Evolutionary conservation across 2,113 vertebrate genomes (phyloP).

Genomic region (Canis aureus): DNA sequence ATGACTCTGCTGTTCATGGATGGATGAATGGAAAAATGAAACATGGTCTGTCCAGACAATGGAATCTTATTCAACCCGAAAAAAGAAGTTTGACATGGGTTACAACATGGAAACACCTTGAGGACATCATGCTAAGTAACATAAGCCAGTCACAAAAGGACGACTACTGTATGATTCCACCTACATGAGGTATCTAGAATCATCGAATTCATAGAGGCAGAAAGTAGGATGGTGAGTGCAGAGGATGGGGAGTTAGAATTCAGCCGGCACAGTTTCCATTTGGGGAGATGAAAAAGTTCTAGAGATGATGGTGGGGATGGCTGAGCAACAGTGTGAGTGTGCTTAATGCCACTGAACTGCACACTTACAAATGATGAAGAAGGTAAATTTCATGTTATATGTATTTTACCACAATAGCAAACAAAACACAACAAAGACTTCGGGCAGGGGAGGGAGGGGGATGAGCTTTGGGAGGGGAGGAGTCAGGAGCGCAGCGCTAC

Average conservation of each 20-base stretch:
- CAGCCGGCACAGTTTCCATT: not conserved
- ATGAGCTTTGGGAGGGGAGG: no score
- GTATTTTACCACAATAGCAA: no score
- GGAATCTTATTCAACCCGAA: not conserved
- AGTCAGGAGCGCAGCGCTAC: not conserved
- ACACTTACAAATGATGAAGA: not conserved
- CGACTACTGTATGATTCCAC: not conserved
- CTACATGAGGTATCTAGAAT: not conserved
- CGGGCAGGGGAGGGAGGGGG: not conserved
- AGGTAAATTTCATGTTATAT: not conserved
- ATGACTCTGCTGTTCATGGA: not conserved
- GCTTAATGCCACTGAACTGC: no score
- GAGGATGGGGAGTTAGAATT: no score
- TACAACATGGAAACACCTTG: not conserved
- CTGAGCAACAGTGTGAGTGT: not conserved
- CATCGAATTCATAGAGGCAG: not conserved
- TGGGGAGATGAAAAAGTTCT: not conserved
- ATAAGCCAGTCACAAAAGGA: not conserved
- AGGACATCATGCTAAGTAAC: not conserved
- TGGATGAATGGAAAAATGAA: no score
- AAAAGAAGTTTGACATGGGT: not conserved
- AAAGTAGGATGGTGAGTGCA: not conserved
- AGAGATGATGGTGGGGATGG: not conserved
- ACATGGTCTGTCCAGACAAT: not conserved
- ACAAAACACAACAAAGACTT: not conserved